These are phyloP conservation scores for Kuschelorhynchus macadamiae DNA, from an alignment of 2,888 invertebrate species.

Conservation along the genomic window DNA sequence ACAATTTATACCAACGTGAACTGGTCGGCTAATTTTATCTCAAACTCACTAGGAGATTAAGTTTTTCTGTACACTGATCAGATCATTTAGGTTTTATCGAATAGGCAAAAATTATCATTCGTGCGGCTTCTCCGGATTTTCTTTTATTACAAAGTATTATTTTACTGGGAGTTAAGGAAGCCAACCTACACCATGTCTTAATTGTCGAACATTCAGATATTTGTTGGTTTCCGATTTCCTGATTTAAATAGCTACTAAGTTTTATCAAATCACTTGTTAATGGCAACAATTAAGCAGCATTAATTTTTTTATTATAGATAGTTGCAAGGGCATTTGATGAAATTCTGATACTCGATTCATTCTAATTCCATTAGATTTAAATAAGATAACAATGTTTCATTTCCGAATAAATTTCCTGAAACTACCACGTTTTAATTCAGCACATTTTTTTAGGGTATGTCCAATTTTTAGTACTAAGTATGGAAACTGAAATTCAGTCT, in stretches of 20 bases:
- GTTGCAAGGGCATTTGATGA: conserved; percentile 50
- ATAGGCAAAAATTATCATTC: too few species aligned
- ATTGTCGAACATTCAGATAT: too few species aligned
- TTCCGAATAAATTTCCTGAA: conserved; percentile 42
- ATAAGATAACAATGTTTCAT: conserved; percentile 33
- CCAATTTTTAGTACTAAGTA: conserved; percentile 47
- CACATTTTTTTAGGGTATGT: conserved; percentile 49
- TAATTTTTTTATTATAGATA: conserved; percentile 45
- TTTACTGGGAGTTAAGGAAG: background rate
- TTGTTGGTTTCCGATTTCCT: too few species aligned
- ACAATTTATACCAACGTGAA: too few species aligned
- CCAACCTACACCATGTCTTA: background rate
- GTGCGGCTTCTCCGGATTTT: too few species aligned
- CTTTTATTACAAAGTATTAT: too few species aligned
- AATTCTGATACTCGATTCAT: conserved; percentile 48
- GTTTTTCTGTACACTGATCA: too few species aligned
- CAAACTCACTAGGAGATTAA: too few species aligned
- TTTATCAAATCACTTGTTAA: background rate
- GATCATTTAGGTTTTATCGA: too few species aligned
- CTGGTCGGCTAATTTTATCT: too few species aligned
- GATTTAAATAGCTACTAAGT: too few species aligned
- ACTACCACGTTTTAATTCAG: conserved; percentile 43
- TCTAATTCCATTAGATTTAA: conserved; percentile 49
- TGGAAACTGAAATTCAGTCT: conserved; percentile 48
- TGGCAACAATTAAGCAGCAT: too few species aligned